Conservation (phyloP, 2,888 invertebrate species). For the Drosophila suboccidentalis region DNA sequence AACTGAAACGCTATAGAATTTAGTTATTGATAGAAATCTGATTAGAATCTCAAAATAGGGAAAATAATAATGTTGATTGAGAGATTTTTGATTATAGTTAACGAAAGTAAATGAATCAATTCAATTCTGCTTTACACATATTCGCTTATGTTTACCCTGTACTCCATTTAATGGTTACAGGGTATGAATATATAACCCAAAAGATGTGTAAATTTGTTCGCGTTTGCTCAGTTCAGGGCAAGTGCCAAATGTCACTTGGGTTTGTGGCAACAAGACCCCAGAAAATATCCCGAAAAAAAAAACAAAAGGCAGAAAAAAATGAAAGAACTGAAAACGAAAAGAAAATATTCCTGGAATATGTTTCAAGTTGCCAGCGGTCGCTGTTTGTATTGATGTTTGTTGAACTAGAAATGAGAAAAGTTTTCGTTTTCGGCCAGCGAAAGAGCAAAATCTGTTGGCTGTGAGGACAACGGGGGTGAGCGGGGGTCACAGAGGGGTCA, state of each 20-base stretch:
- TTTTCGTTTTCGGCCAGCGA: slow-evolving; percentile 72
- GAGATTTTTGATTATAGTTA: background rate
- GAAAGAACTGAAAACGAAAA: slow-evolving; percentile 9
- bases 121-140: background rate
- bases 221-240: slow-evolving; percentile 54
- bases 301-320: slow-evolving; percentile 19
- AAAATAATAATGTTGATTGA: no score
- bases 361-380: slow-evolving; percentile 56
- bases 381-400: slow-evolving; percentile 75
- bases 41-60: no score
- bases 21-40: background rate
- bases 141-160: background rate
- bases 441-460: slow-evolving; percentile 32
- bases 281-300: slow-evolving; percentile 19
- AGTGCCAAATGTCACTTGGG: slow-evolving; percentile 79
- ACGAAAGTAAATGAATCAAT: background rate
- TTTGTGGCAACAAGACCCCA: slow-evolving; percentile 39
- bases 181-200: slow-evolving; percentile 37
- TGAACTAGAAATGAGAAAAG: slow-evolving; percentile 82
- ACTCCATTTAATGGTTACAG: background rate
- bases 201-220: slow-evolving; percentile 77
- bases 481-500: background rate
- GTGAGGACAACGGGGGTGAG: slow-evolving; percentile 5
- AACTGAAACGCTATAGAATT: background rate
- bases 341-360: slow-evolving; percentile 49